These are phyloP conservation scores for Porites evermanni DNA, from an alignment of 92 coral and sea anemone genomes.

Conservation along the genomic window DNA sequence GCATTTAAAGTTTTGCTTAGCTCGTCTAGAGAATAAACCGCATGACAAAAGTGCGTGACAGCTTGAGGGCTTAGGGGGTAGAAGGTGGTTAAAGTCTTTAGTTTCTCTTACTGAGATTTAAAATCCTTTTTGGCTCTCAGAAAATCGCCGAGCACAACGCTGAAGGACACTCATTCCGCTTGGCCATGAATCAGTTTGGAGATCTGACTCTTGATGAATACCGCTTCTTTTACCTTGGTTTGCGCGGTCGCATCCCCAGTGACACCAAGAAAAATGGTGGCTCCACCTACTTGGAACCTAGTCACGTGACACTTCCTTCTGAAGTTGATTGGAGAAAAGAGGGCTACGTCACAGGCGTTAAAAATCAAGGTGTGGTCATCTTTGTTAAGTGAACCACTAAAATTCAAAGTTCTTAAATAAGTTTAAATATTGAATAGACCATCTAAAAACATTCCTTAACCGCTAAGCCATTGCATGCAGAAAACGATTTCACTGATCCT, in stretches of 20 bases:
- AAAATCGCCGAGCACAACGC: conserved; percentile 74
- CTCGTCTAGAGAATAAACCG: no score
- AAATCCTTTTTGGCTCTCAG: conserved; percentile 31
- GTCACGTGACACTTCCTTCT: conserved; percentile 62
- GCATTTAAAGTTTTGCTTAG: no score
- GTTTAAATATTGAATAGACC: not conserved
- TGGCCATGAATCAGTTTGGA: conserved; percentile 89
- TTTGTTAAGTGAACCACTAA: not conserved
- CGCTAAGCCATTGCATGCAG: no score
- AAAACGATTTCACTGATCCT: no score
- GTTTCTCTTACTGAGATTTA: no score
- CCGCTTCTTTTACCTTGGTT: conserved; percentile 71
- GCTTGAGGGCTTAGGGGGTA: no score
- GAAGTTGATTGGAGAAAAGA: conserved; percentile 89
- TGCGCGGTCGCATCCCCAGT: conserved; percentile 49
- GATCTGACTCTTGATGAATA: conserved; percentile 82
- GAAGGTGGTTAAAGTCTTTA: not conserved
- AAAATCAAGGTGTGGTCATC: conserved; percentile 73
- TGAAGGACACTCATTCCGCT: conserved; percentile 50
- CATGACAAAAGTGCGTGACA: no score
- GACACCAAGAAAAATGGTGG: conserved; percentile 31
- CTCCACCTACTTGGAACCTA: conserved; percentile 55
- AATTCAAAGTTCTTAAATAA: not conserved
- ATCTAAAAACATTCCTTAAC: no score
- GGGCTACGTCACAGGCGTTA: conserved; percentile 91